These are phyloP conservation scores for Xylota sylvarum DNA, from an alignment of 2,888 invertebrate genomes.

Conservation along the genomic window DNA sequence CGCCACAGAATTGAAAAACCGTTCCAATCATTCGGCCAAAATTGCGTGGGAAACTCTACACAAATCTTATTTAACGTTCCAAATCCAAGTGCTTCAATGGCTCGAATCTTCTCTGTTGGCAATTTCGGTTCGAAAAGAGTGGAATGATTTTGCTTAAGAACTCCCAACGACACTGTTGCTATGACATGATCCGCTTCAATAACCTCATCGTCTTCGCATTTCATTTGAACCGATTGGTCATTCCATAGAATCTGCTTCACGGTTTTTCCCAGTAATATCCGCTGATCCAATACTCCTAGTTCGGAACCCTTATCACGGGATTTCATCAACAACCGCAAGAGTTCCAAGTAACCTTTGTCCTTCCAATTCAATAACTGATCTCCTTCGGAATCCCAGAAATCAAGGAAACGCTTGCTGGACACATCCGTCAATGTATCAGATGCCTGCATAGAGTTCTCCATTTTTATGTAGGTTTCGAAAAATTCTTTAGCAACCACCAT, in stretches of 20 bases:
- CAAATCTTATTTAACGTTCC: slow-evolving; percentile 89
- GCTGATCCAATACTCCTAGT: slow-evolving; percentile 83
- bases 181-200: slow-evolving; percentile 87
- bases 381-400: slow-evolving; percentile 90
- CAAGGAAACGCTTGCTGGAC: slow-evolving; percentile 88
- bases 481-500: slow-evolving; percentile 85
- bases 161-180: slow-evolving; percentile 87
- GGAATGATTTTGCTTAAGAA: slow-evolving; percentile 86
- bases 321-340: slow-evolving; percentile 89
- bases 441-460: slow-evolving; percentile 86
- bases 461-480: slow-evolving; percentile 87
- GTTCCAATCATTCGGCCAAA: slow-evolving; percentile 86
- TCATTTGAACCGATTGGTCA: slow-evolving; percentile 79
- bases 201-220: slow-evolving; percentile 82
- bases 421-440: slow-evolving; percentile 89
- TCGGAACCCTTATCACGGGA: slow-evolving; percentile 78
- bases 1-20: slow-evolving; percentile 88
- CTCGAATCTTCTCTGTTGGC: slow-evolving; percentile 85
- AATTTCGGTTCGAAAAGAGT: slow-evolving; percentile 85
- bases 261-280: slow-evolving; percentile 80
- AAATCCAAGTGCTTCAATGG: slow-evolving; percentile 86
- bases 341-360: slow-evolving; percentile 88
- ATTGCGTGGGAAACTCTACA: slow-evolving; percentile 86
- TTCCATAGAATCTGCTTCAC: slow-evolving; percentile 82
- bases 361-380: slow-evolving; percentile 91